A percentile compares a stretch with the other conserved stretches of the same genome.
Conservation (phyloP, 2,797 vertebrate species). For the Gambelia wislizenii region DNA sequence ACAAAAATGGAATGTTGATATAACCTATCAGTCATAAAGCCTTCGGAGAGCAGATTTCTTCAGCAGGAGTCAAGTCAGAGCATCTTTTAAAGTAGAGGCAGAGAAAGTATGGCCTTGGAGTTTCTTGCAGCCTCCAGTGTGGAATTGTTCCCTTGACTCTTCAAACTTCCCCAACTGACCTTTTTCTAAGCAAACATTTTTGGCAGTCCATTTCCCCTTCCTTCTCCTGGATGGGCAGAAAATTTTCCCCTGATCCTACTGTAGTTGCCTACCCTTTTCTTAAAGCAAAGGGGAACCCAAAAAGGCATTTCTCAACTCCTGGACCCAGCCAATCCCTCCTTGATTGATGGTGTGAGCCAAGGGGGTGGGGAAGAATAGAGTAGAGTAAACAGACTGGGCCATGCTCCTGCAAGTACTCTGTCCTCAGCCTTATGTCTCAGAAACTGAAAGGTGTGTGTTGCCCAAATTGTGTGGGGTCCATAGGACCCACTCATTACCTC, state of each 20-base stretch:
- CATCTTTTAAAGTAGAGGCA: background rate
- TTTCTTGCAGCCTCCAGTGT: too few relatives aligned
- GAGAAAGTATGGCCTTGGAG: too few relatives aligned
- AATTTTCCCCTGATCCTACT: background rate
- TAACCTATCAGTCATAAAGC: too few relatives aligned
- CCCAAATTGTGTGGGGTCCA: too few relatives aligned
- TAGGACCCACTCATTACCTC: too few relatives aligned
- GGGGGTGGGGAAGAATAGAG: too few relatives aligned
- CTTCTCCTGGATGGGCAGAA: background rate
- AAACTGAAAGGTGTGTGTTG: background rate
- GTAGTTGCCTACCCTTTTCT: background rate
- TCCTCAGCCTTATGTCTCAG: background rate
- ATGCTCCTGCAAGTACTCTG: background rate
- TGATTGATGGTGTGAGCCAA: background rate
- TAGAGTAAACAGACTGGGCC: background rate
- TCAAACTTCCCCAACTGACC: too few relatives aligned
- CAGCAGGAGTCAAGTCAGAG: background rate
- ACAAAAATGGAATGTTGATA: too few relatives aligned
- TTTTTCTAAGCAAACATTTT: background rate
- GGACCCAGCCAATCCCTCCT: background rate
- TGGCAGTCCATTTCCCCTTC: too few relatives aligned
- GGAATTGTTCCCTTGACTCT: too few relatives aligned
- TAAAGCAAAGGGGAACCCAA: background rate
- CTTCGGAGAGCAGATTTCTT: background rate
- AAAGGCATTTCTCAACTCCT: background rate